Base-by-base conservation (phyloP, 2,888 invertebrate genomes). In the Folsomia manolachei region DNA sequence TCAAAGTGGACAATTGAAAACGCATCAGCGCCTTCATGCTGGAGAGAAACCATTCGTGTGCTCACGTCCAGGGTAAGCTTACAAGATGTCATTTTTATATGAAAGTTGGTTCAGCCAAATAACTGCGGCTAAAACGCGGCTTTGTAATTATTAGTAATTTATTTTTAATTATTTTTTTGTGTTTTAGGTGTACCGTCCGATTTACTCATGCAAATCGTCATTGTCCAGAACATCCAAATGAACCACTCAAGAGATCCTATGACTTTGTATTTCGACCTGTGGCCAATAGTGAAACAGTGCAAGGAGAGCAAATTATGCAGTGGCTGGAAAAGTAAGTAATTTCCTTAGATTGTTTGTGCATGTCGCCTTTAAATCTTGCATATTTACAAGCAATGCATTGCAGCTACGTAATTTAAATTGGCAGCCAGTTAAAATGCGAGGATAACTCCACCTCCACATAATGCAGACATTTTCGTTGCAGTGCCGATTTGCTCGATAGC, bases 191-290 rank as follows among this genome's bases (percentile, higher is more conserved):
- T 83, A 85, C 85, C 51, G 89, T 88, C 83, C 85, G 90, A 74
- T 91, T 91, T 82, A 90, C 91, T 1, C 91, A 91, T 83, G 90
- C 91, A 0, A 91, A 91, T 82, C 85, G 91, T 27, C 90, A 90
- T 79, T 91, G 91, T 82, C 87, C 89, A 0, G 87, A 89, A 74
- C 91, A 91, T 84, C 91, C 91, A 0, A 87, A 87, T 74, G 87
- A 87, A 1, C 86, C 87, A 23, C 83, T 88, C 1, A 85, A 85
- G 18, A 83, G 88, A 71, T 79, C 73, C 63, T 78, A 79, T 84
- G 84, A 87, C 71, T 85, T 86, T 72, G 85, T 86, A 1, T 78
- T 86, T 23, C 85, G 85, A 69, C 85, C 86, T 0, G 84, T 86
- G 18, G 83, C 84, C 1, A 84, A 84, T 4, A 85, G 85, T 70